phyloP scores from a whole-genome alignment of 1,140 invertebrate genomes.

The Babylonia areolata region DNA sequence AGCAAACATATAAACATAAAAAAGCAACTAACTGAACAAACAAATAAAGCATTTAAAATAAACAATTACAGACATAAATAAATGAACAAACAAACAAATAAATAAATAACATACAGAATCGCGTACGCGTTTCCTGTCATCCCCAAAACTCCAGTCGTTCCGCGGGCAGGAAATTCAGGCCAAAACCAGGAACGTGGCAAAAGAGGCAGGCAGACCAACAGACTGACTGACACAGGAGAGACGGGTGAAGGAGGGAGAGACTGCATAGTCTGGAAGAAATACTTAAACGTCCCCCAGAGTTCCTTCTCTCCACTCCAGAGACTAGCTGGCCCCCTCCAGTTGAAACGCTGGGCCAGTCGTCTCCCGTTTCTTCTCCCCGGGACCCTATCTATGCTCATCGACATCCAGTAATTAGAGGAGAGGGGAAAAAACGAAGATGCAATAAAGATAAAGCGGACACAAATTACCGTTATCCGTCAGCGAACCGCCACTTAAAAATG shows the following conservation, averaged over 20 bases:
- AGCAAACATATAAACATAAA: no score
- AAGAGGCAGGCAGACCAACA: not conserved
- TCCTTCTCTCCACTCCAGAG: not conserved
- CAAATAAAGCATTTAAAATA: no score
- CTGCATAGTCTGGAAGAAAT: not conserved
- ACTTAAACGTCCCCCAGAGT: not conserved
- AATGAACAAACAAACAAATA: no score
- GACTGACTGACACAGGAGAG: not conserved
- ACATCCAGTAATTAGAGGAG: slow-evolving; percentile 42
- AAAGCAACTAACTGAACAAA: no score
- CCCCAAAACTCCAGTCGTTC: no score
- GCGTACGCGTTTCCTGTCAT: no score
- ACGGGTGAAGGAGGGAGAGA: no score
- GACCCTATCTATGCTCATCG: slow-evolving; percentile 39
- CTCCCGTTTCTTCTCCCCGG: not conserved
- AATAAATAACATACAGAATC: no score
- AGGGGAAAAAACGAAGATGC: slow-evolving; percentile 43
- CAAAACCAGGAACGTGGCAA: not conserved
- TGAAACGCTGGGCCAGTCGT: not conserved
- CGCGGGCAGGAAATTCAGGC: no score
- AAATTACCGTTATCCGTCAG: slow-evolving; percentile 43
- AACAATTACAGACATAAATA: no score
- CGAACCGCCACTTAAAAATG: slow-evolving; percentile 30
- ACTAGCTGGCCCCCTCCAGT: not conserved
- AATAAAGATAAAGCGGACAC: slow-evolving; percentile 47